A percentile compares a stretch with the other conserved stretches of the same genome.
These are phyloP conservation scores for Branchinecta lindahli DNA, from an alignment of 1,140 invertebrate species.

Conservation along the genomic window DNA sequence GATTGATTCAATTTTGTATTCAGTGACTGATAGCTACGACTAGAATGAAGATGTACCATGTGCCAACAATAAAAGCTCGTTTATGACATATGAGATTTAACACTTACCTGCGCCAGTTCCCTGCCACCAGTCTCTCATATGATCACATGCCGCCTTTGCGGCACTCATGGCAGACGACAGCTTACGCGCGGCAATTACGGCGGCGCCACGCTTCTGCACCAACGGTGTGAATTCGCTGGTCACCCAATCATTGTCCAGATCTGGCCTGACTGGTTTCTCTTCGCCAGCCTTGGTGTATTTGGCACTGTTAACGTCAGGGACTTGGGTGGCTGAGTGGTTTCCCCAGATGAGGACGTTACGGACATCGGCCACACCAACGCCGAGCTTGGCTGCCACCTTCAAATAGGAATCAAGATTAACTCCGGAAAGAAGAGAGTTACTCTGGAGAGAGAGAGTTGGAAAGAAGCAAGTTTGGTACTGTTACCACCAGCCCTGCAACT, in stretches of 20 bases:
- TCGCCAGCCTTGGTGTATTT: conserved; percentile 35
- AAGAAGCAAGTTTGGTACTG: too few relatives aligned
- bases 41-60: too few relatives aligned
- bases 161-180: conserved; percentile 96
- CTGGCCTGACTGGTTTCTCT: conserved; percentile 41
- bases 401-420: conserved; percentile 21
- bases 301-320: conserved; percentile 85
- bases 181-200: conserved; percentile 92
- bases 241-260: conserved; percentile 70
- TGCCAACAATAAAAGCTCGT: too few relatives aligned
- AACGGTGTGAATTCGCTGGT: conserved; percentile 60
- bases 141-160: conserved; percentile 94
- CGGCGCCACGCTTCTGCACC: conserved; percentile 92
- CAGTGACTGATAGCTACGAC: too few relatives aligned
- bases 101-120: conserved; percentile 51
- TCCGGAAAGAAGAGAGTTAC: conserved; percentile 9
- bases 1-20: too few relatives aligned
- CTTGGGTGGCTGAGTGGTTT: conserved; percentile 97
- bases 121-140: conserved; percentile 89
- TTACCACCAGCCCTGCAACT: too few relatives aligned
- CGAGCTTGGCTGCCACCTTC: conserved; percentile 36
- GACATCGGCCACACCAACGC: conserved; percentile 51
- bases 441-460: too few relatives aligned
- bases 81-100: background rate
- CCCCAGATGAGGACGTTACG: conserved; percentile 97